phyloP scores from a whole-genome alignment of 2,113 vertebrate species.

The Emydocephalus ijimae region DNA sequence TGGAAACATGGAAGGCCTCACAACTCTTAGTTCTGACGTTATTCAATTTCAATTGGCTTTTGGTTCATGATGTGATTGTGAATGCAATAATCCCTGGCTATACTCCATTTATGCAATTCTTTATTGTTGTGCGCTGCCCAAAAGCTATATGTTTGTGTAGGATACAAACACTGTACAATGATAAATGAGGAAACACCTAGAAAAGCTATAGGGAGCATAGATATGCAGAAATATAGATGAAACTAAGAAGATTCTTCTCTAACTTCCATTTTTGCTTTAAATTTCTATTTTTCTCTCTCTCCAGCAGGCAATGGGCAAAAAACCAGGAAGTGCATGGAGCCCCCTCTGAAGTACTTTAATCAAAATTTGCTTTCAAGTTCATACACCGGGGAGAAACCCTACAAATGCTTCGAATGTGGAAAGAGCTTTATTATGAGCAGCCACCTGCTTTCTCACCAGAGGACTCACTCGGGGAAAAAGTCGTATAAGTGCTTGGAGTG shows the following conservation, averaged over 20 bases:
- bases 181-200: background rate
- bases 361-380: background rate
- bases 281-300: background rate
- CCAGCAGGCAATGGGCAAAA: background rate
- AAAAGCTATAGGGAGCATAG: background rate
- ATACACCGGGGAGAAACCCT: background rate
- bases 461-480: background rate
- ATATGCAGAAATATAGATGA: background rate
- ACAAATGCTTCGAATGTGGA: background rate
- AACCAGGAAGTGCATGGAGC: background rate
- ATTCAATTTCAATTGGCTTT: background rate
- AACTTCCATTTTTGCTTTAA: background rate
- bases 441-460: background rate
- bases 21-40: background rate
- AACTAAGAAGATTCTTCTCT: background rate
- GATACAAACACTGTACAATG: background rate
- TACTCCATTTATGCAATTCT: background rate
- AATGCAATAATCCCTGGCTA: background rate
- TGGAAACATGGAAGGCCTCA: background rate
- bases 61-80: background rate
- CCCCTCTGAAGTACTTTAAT: background rate
- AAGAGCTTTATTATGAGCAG: background rate
- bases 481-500: background rate
- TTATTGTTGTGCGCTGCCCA: background rate
- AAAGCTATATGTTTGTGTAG: background rate